Evolutionary conservation across 2,113 vertebrate species (phyloP).

Genomic region (Pleuronectes platessa): DNA sequence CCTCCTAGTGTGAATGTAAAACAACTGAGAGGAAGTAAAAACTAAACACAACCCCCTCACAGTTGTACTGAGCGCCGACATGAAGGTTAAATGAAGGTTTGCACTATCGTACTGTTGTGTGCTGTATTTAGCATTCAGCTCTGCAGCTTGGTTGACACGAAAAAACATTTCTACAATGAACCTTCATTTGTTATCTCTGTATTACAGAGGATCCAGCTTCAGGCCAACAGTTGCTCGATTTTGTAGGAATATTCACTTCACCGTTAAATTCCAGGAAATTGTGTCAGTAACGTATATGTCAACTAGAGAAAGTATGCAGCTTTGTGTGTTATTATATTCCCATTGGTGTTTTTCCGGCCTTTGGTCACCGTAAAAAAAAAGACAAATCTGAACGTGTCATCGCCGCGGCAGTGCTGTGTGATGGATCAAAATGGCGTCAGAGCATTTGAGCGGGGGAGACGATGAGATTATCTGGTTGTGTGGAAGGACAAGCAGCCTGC

Average conservation of each 20-base stretch:
- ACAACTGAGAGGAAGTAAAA: neutral
- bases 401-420: slow-evolving; percentile 38
- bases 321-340: slow-evolving; percentile 5
- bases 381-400: slow-evolving; percentile 51
- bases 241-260: slow-evolving; percentile 8
- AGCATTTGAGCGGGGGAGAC: slow-evolving; percentile 54
- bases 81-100: slow-evolving; percentile 5
- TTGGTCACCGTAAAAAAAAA: slow-evolving; percentile 37
- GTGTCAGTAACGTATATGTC: slow-evolving; percentile 6
- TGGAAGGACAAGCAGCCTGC: slow-evolving; percentile 57
- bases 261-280: slow-evolving; percentile 5
- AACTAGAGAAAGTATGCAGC: neutral
- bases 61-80: neutral
- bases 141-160: neutral
- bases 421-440: slow-evolving; percentile 76
- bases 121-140: slow-evolving; percentile 1
- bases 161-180: slow-evolving; percentile 1
- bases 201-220: slow-evolving; percentile 23
- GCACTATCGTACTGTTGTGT: neutral
- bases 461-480: slow-evolving; percentile 71
- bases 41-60: neutral
- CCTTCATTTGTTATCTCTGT: slow-evolving; percentile 21
- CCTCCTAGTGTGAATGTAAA: neutral
- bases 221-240: slow-evolving; percentile 17
- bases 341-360: slow-evolving; percentile 6